These are phyloP conservation scores for Chaetorhynchus papuensis DNA, from an alignment of 2,113 vertebrate genomes.

Conservation along the genomic window DNA sequence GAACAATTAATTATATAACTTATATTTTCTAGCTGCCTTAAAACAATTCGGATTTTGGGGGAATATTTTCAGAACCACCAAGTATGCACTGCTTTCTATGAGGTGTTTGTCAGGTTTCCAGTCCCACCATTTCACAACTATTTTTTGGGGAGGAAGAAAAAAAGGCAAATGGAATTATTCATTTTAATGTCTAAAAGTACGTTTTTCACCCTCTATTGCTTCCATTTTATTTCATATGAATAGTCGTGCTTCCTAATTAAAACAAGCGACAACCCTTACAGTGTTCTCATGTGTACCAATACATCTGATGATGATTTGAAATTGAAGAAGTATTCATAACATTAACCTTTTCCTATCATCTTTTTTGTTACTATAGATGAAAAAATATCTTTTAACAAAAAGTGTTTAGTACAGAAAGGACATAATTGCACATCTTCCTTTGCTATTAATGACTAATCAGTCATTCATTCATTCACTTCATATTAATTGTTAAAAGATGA, in stretches of 20 bases:
- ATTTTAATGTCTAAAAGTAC: not conserved
- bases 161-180: not conserved
- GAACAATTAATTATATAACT: not conserved
- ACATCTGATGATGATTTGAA: not conserved
- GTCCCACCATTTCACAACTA: not conserved
- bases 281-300: not conserved
- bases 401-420: not conserved
- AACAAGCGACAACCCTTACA: not conserved
- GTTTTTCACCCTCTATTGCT: not conserved
- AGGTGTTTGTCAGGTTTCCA: not conserved
- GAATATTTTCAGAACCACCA: not conserved
- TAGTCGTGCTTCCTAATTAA: not conserved
- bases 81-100: not conserved
- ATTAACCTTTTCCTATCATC: not conserved
- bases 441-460: conserved; percentile 17
- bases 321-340: not conserved
- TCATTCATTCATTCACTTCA: conserved; percentile 29
- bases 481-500: conserved; percentile 54
- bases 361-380: not conserved
- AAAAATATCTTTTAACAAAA: not conserved
- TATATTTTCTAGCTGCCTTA: not conserved
- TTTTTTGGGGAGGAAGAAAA: not conserved
- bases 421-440: conserved; percentile 1
- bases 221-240: not conserved
- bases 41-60: not conserved